A percentile compares a stretch with the other conserved stretches of the same genome.
Evolutionary conservation across 2,888 invertebrate species (phyloP).

Genomic region (Ctenicera cuprea): DNA sequence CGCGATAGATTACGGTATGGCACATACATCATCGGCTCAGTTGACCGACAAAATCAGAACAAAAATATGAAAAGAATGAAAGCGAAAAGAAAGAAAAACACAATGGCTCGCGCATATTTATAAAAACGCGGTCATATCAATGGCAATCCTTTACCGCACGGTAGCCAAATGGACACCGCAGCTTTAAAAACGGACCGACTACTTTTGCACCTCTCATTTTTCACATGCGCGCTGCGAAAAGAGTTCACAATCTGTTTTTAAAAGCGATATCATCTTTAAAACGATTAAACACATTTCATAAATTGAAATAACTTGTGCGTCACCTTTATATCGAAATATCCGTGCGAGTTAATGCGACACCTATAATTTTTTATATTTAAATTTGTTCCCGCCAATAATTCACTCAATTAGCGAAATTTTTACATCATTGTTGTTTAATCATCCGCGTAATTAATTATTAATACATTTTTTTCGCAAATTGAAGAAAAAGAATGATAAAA

Average conservation of each 20-base stretch:
- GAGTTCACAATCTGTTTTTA: constrained; percentile 64
- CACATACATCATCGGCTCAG: constrained; percentile 49
- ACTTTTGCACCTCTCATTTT: constrained; percentile 65
- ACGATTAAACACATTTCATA: constrained; percentile 63
- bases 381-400: constrained; percentile 25
- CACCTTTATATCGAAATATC: constrained; percentile 46
- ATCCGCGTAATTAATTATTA: constrained; percentile 1
- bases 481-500: constrained; percentile 29
- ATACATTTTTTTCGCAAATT: not conserved
- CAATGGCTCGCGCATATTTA: constrained; percentile 50
- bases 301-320: constrained; percentile 56
- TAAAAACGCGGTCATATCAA: constrained; percentile 62
- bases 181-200: constrained; percentile 68
- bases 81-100: constrained; percentile 52
- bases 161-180: constrained; percentile 66
- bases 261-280: constrained; percentile 68
- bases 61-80: constrained; percentile 52
- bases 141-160: constrained; percentile 65
- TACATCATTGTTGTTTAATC: constrained; percentile 9
- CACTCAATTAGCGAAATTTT: constrained; percentile 24
- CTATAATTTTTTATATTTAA: constrained; percentile 35
- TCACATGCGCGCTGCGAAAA: constrained; percentile 63
- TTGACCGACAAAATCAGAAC: constrained; percentile 51
- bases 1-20: constrained; percentile 47
- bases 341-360: constrained; percentile 47